Evolutionary conservation across 2,888 invertebrate species (phyloP), one percentile per base, ranked within the genome.

Genomic region (Acronicta psi): DNA sequence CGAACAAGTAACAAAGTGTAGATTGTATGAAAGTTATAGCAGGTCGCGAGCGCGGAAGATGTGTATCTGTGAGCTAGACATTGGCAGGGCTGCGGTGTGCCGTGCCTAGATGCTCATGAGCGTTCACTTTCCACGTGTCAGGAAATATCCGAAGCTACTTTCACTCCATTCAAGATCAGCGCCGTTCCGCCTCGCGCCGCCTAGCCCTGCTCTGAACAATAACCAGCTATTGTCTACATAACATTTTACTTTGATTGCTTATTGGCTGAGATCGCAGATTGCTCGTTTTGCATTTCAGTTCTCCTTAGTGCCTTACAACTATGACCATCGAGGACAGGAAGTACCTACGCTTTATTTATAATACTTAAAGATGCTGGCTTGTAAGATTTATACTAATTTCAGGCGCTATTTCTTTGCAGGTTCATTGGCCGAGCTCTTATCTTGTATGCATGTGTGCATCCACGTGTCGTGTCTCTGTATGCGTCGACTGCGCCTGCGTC

Each of bases 161-260:
- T 93, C 93, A 90, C 93, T 92, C 88, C 87, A 92, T 93, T 91
- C 92, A 92, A 92, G 91, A 92, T 91, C 90, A 84, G 65, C 72
- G 63, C 73, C 73, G 90, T 90, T 90, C 87, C 89, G 87, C 87
- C 84, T 83, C 80, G 77, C 77, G 74, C 73, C 69, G 75, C 80
- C 74, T 77, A 62, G 70, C 71, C 67, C 59, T 43, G 58, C 64
- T 71, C 76, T 76, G 73, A 82, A 85, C 86, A 85, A 87, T 85
- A 82, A 83, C 79, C 74, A 71, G 69, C 81, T 73, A 84, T 88
- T 85, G 87, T 88, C 59, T 82, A 50, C 57, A 31, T 54, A 40
- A 47, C 59, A 71, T 69, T 71, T 75, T 68, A 64, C 65, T 76
- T 65, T 71, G 64, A 81, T 70, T 69, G 63, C 66, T 71, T 77